Percentiles rank a stretch among this genome's conserved stretches.
Evolutionary conservation across 1,140 invertebrate genomes (phyloP).

Genomic region (Danaus plexippus): DNA sequence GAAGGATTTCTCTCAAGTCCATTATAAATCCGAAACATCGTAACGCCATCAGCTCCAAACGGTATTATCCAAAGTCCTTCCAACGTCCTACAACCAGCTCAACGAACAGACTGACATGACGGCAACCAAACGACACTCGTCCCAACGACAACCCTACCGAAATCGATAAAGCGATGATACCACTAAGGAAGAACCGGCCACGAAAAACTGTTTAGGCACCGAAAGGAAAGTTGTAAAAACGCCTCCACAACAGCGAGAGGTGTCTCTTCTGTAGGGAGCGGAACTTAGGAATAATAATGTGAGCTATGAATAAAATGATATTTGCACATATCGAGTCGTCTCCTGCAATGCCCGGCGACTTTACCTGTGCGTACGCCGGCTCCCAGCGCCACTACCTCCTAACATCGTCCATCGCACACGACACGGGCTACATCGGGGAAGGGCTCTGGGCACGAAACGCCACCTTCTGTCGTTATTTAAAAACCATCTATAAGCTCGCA

Average conservation of each 20-base stretch:
- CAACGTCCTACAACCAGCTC: not conserved
- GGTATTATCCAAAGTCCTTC: not conserved
- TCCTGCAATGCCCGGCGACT: conserved; percentile 56
- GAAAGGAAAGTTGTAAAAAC: conserved; percentile 30
- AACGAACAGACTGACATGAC: no score
- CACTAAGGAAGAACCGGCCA: conserved; percentile 38
- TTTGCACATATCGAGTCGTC: conserved; percentile 59
- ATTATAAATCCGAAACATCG: not conserved
- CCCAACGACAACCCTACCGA: not conserved
- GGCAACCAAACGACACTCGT: no score
- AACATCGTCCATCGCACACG: conserved; percentile 64
- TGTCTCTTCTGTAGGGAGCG: conserved; percentile 23
- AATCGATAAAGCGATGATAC: conserved; percentile 43
- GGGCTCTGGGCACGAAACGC: conserved; percentile 62
- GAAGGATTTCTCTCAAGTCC: no score
- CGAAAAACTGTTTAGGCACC: conserved; percentile 47
- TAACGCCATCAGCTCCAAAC: not conserved
- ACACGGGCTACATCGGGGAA: conserved; percentile 63
- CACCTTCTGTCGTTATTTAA: conserved; percentile 71
- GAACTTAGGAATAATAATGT: conserved; percentile 41
- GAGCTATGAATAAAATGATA: conserved; percentile 55
- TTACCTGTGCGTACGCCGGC: conserved; percentile 49
- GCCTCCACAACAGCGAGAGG: conserved; percentile 29
- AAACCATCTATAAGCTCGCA: conserved; percentile 65
- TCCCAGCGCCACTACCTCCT: conserved; percentile 41